A percentile compares a stretch with the other conserved stretches of the same genome.
Conservation (phyloP, 2,113 vertebrate species). For the Phodopus roborovskii region DNA sequence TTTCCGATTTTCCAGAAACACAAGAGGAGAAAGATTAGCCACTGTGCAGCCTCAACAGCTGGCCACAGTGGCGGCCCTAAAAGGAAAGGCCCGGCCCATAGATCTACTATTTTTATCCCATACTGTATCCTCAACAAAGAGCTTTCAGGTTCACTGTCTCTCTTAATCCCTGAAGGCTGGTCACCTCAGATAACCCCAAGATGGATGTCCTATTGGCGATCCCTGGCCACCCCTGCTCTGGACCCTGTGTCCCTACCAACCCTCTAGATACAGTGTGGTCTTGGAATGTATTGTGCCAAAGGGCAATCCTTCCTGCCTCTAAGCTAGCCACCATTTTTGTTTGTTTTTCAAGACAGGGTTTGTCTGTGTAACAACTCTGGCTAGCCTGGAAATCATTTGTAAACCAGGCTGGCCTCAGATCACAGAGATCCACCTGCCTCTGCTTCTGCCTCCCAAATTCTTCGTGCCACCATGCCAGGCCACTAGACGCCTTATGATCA, state of each 20-base stretch:
- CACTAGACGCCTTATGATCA: not conserved
- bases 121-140: not conserved
- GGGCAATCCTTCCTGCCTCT: not conserved
- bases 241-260: not conserved
- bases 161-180: not conserved
- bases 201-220: too few relatives aligned
- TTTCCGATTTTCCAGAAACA: not conserved
- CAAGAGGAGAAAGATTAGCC: not conserved
- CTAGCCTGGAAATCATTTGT: not conserved
- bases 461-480: not conserved
- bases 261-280: not conserved
- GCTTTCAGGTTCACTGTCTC: constrained; percentile 24
- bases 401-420: not conserved
- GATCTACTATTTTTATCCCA: constrained; percentile 60
- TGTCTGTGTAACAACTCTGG: not conserved
- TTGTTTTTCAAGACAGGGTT: not conserved
- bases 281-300: too few relatives aligned
- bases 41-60: not conserved
- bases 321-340: not conserved
- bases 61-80: not conserved
- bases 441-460: not conserved
- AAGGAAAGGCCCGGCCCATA: not conserved
- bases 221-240: not conserved
- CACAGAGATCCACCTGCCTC: not conserved
- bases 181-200: not conserved